Evolutionary conservation across 2,888 invertebrate species (phyloP), one percentile per base, ranked within the genome.

Genomic region (Tetrapedia diversipes): DNA sequence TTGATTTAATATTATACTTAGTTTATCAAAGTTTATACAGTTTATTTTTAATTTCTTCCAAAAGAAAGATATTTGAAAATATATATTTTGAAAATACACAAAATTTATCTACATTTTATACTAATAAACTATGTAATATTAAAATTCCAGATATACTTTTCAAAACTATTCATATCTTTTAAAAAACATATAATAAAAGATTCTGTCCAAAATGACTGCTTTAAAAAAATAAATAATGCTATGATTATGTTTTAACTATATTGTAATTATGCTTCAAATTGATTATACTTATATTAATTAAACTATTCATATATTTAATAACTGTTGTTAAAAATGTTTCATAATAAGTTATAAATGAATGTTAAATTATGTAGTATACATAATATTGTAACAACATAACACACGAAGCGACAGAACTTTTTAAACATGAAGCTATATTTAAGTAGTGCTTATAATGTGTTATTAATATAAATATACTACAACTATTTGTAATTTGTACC

Each of bases 401-500:
- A 65, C 37, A 70, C 16, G 41, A 80, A 77, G 54, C 61, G 51
- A 65, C 60, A 41, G 43, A 82, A 75, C 14, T 63, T 63, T 22
- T 60, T 19, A 60, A 67, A 78, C 19, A 39, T 32, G 39, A 64
- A 71, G 47, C 61, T 64, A 56, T 53, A 34, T 64, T 60, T 60
- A 74, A 51, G 27, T 70, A 59, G 45, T 60, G 60, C 24, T 74
- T 57, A 27, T 32, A 70, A 57, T 54, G 59, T 64, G 57, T 68
- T 82, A 83, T 84, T 78, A 80, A 85, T 67, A 77, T 82, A 86
- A 80, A 79, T 83, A 85, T 77, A 85, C 83, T 86, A 87, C 85
- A 85, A 76, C 83, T 83, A 86, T 82, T 83, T 76, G 63, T 82
- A 75, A 79, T 74, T 80, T 88, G 81, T 91, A 91, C 91, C 91